Conservation (phyloP, 1,140 invertebrate species). For the Myzus persicae region DNA sequence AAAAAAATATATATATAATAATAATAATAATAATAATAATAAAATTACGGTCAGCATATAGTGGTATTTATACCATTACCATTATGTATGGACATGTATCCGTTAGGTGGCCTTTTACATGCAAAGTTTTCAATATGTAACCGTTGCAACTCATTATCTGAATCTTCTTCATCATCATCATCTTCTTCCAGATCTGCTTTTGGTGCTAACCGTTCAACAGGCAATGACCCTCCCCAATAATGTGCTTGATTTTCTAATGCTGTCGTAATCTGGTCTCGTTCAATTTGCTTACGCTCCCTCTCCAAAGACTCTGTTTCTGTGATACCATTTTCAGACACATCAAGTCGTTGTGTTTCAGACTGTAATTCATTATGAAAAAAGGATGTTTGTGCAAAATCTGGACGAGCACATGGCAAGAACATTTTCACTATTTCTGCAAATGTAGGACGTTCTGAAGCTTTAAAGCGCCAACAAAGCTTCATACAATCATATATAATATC, state of each 20-base stretch:
- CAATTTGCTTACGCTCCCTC: conserved; percentile 51
- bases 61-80: conserved; percentile 58
- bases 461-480: conserved; percentile 87
- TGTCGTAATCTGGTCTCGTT: conserved; percentile 42
- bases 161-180: conserved; percentile 55
- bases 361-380: conserved; percentile 75
- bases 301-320: conserved; percentile 38
- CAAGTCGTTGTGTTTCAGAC: conserved; percentile 44
- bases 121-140: conserved; percentile 41
- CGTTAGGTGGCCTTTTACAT: conserved; percentile 48
- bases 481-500: conserved; percentile 88
- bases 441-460: conserved; percentile 77
- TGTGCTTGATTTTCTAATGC: conserved; percentile 45
- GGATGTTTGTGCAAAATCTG: conserved; percentile 75
- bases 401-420: conserved; percentile 69
- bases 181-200: conserved; percentile 57
- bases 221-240: conserved; percentile 25
- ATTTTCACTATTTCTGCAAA: conserved; percentile 81
- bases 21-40: conserved; percentile 51
- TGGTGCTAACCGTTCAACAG: conserved; percentile 45
- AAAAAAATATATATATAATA: conserved; percentile 33
- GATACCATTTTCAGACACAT: conserved; percentile 48
- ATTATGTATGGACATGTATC: conserved; percentile 58
- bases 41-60: conserved; percentile 52
- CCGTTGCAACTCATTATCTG: conserved; percentile 50